These are phyloP conservation scores for Rallus limicola DNA, from an alignment of 2,113 vertebrate genomes.

Conservation along the genomic window DNA sequence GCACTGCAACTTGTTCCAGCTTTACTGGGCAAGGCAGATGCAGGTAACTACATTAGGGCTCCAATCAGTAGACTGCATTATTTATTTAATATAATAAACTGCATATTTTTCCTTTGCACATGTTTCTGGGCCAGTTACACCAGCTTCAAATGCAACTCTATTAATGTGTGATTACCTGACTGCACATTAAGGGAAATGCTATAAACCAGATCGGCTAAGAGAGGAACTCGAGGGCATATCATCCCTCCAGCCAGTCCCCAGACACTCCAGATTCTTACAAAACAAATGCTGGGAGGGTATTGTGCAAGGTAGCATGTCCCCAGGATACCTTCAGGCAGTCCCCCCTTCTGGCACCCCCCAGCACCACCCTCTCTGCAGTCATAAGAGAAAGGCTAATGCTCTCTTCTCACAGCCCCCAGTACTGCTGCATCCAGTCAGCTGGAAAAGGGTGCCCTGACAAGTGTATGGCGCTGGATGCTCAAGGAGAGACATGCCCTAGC, in stretches of 20 bases:
- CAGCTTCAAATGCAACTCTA: background rate
- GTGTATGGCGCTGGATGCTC: background rate
- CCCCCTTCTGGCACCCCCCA: background rate
- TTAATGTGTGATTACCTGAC: background rate
- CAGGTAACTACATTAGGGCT: background rate
- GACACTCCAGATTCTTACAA: background rate
- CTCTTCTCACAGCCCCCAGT: background rate
- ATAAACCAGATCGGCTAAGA: background rate
- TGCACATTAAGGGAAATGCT: background rate
- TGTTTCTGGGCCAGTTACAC: background rate
- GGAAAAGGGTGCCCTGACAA: background rate
- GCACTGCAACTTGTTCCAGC: background rate
- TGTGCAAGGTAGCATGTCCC: too few relatives aligned
- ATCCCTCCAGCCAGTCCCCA: accelerated
- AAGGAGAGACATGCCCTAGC: background rate
- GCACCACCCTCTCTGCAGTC: background rate
- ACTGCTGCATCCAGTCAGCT: background rate
- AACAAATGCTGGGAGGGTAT: background rate
- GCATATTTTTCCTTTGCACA: background rate
- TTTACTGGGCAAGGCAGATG: background rate
- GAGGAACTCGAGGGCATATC: background rate
- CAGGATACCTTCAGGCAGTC: background rate
- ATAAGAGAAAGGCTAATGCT: background rate
- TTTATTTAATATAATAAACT: background rate
- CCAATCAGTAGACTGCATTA: background rate